These are phyloP conservation scores for Mastomys coucha DNA, from an alignment of 2,113 vertebrate species.

Conservation along the genomic window DNA sequence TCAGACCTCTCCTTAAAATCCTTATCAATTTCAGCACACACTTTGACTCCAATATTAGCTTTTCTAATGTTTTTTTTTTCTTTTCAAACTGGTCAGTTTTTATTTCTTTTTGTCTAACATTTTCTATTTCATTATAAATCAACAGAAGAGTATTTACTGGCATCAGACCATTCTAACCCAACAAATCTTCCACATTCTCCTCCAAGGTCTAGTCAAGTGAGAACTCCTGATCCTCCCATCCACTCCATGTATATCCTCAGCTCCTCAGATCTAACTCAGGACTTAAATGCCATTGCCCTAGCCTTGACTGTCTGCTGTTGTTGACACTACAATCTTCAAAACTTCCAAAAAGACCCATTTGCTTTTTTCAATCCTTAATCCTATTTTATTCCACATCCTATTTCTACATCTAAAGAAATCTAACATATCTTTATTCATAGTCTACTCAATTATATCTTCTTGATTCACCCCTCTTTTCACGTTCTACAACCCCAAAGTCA, in stretches of 20 bases:
- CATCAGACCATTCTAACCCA: neutral
- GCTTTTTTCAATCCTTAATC: neutral
- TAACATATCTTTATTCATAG: neutral
- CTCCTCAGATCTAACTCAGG: neutral
- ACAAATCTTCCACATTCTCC: neutral
- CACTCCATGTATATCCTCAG: neutral
- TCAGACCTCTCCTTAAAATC: neutral
- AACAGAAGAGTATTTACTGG: neutral
- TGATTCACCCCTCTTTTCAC: neutral
- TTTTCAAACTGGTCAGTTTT: neutral
- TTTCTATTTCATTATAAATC: neutral
- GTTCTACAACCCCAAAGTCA: no score
- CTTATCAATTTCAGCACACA: no score
- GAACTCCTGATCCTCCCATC: no score
- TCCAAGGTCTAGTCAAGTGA: neutral
- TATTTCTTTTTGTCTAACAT: neutral
- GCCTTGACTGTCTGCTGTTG: neutral
- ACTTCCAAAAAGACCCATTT: neutral
- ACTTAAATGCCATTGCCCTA: neutral
- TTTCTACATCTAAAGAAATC: neutral
- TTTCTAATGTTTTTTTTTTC: neutral
- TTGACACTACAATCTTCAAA: neutral
- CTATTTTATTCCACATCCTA: neutral
- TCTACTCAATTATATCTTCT: neutral
- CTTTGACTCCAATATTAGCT: neutral